Evolutionary conservation across 2,888 invertebrate genomes (phyloP).

Genomic region (Erebia palarica): DNA sequence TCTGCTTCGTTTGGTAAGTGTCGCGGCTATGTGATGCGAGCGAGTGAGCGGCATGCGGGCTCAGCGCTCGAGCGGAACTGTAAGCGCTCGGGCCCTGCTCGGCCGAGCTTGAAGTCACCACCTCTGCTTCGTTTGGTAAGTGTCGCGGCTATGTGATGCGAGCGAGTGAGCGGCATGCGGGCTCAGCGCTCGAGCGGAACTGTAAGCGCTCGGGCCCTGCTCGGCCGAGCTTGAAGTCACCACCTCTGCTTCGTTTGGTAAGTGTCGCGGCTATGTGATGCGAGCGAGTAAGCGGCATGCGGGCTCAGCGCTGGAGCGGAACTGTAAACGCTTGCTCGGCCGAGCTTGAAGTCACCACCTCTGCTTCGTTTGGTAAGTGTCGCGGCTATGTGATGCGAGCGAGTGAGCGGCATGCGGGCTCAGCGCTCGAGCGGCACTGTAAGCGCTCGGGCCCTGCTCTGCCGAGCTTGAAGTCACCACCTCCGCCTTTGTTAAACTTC

Average conservation of each 20-base stretch:
- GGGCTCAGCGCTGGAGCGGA: constrained; percentile 66
- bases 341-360: constrained; percentile 48
- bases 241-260: constrained; percentile 48
- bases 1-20: constrained; percentile 49
- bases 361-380: too few species aligned
- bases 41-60: constrained; percentile 70
- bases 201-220: constrained; percentile 59
- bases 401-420: constrained; percentile 71
- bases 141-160: constrained; percentile 51
- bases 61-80: constrained; percentile 66
- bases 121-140: constrained; percentile 50
- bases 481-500: constrained; percentile 44
- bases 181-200: constrained; percentile 66
- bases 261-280: too few species aligned
- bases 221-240: constrained; percentile 52
- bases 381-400: constrained; percentile 60
- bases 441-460: too few species aligned
- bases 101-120: constrained; percentile 50
- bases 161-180: constrained; percentile 70
- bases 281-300: constrained; percentile 69
- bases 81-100: constrained; percentile 59
- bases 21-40: constrained; percentile 54
- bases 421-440: too few species aligned
- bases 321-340: constrained; percentile 65
- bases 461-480: too few species aligned